Evolutionary conservation across 2,113 vertebrate genomes (phyloP).

Genomic region (Origma solitaria): DNA sequence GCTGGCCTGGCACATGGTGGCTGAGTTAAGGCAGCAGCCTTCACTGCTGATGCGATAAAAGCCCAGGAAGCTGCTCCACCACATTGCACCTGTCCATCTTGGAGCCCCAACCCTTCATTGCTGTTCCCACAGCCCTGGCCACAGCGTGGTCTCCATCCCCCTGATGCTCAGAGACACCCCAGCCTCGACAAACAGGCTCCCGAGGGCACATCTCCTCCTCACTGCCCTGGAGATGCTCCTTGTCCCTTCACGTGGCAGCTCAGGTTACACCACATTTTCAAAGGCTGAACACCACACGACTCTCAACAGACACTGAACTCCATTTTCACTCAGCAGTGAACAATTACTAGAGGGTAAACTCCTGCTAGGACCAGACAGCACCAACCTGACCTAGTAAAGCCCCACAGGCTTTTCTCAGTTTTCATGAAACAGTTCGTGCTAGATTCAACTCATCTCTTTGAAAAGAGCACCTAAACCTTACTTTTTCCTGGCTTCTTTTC

Average conservation of each 20-base stretch:
- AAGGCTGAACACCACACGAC: background rate
- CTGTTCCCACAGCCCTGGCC: background rate
- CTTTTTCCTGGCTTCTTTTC: background rate
- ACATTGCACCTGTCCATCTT: no score
- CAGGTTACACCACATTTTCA: background rate
- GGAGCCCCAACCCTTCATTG: background rate
- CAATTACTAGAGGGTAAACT: background rate
- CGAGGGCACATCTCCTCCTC: background rate
- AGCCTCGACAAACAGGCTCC: background rate
- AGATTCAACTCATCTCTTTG: background rate
- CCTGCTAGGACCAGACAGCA: background rate
- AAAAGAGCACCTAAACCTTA: background rate
- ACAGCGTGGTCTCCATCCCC: accelerated
- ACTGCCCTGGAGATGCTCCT: background rate
- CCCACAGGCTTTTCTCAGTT: background rate
- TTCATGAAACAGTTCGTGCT: background rate
- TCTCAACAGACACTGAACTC: background rate
- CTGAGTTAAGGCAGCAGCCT: background rate
- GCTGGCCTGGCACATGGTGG: background rate
- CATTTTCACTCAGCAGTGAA: background rate
- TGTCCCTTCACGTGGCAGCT: background rate
- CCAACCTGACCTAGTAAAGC: background rate
- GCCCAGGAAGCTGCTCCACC: background rate
- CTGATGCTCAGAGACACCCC: background rate
- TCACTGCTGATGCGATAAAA: background rate